These are phyloP conservation scores for Chalcosyrphus nemorum DNA, from an alignment of 2,888 invertebrate genomes.

Conservation along the genomic window DNA sequence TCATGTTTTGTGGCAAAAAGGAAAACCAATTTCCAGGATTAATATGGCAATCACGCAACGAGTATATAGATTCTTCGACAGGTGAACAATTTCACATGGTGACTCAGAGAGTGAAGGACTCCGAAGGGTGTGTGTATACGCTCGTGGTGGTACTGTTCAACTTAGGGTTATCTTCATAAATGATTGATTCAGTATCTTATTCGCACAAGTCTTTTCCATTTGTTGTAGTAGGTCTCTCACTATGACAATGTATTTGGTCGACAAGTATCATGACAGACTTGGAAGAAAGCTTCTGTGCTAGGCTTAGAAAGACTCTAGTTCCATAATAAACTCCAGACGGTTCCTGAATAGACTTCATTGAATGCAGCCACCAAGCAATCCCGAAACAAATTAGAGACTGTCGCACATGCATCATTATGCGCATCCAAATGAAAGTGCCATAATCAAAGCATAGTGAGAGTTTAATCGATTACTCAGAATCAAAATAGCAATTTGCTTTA, in stretches of 20 bases:
- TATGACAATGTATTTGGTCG: no score
- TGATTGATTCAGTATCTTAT: slow-evolving; percentile 27
- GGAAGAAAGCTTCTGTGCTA: no score
- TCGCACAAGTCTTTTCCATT: not conserved
- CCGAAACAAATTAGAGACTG: not conserved
- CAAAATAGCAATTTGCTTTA: slow-evolving; percentile 17
- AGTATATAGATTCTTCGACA: slow-evolving; percentile 66
- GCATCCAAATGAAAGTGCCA: not conserved
- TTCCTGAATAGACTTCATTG: no score
- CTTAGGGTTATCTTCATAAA: slow-evolving; percentile 40
- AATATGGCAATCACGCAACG: slow-evolving; percentile 72
- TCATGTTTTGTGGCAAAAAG: slow-evolving; percentile 65
- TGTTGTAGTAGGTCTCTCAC: no score
- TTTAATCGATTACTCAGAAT: slow-evolving; percentile 16
- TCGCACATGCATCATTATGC: not conserved
- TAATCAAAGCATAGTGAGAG: slow-evolving; percentile 16
- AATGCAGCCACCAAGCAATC: not conserved
- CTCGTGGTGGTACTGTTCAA: slow-evolving; percentile 18
- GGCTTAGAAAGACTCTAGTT: no score
- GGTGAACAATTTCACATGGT: slow-evolving; percentile 68
- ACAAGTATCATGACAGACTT: no score
- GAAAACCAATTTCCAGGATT: slow-evolving; percentile 72
- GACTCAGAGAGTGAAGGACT: not conserved
- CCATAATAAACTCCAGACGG: no score
- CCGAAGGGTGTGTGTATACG: slow-evolving; percentile 12